These are phyloP conservation scores for Scytalopus superciliaris DNA, from an alignment of 2,113 vertebrate genomes.

Conservation along the genomic window DNA sequence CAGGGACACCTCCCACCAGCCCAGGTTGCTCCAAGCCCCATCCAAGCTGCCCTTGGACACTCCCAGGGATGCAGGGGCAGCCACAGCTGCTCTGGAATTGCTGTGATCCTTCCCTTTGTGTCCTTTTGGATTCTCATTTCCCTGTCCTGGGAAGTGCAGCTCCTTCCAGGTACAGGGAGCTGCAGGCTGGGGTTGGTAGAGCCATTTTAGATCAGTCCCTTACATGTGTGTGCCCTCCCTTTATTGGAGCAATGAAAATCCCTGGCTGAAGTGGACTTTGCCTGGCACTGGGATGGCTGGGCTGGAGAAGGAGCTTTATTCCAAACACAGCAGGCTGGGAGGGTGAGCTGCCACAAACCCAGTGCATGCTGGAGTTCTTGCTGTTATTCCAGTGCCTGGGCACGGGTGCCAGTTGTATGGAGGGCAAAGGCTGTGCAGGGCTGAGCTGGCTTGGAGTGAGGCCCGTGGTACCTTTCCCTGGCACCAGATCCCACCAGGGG, in stretches of 20 bases:
- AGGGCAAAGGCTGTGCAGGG: background rate
- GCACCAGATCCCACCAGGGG: background rate
- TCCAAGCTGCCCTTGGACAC: background rate
- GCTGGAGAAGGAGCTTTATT: background rate
- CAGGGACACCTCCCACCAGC: background rate
- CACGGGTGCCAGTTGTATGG: fast-evolving
- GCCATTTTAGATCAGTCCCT: background rate
- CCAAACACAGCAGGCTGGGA: background rate
- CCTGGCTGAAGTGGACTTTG: background rate
- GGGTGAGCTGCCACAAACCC: background rate
- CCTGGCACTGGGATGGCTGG: background rate
- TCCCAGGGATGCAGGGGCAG: background rate
- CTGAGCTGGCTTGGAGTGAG: background rate
- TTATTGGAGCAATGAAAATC: background rate
- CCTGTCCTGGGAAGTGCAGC: fast-evolving
- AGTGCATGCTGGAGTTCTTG: background rate
- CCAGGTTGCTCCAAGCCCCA: background rate
- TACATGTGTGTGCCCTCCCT: background rate
- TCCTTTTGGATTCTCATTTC: background rate
- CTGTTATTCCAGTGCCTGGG: background rate
- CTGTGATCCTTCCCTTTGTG: background rate
- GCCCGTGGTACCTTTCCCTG: background rate
- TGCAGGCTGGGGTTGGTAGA: background rate
- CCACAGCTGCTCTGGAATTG: background rate
- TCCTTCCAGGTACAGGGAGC: background rate